Conservation (phyloP, 2,113 vertebrate genomes). For the Nannospalax galili region DNA sequence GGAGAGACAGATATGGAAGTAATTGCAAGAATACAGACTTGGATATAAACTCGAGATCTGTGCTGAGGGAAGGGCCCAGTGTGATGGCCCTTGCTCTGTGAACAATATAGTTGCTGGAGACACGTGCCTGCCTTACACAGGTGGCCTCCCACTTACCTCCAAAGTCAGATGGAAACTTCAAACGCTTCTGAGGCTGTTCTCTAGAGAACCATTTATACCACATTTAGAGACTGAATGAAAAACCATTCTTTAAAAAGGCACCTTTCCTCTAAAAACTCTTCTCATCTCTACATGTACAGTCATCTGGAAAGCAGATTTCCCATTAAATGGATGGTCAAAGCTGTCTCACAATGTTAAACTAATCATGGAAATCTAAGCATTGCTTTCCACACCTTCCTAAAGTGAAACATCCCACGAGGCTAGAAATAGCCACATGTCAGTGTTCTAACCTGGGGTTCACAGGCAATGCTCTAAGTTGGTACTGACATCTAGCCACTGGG, state of each 20-base stretch:
- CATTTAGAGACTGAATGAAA: constrained; percentile 51
- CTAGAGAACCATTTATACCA: not conserved
- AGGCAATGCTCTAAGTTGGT: not conserved
- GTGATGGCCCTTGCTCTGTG: not conserved
- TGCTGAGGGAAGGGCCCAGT: not conserved
- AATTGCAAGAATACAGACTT: not conserved
- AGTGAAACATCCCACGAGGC: constrained; percentile 10
- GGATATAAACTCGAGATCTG: not conserved
- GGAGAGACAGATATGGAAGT: not conserved
- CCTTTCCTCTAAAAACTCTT: not conserved
- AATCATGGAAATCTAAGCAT: not conserved
- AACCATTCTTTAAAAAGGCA: constrained; percentile 30
- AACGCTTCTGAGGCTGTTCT: constrained; percentile 60
- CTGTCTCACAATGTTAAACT: not conserved
- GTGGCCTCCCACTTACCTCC: not conserved
- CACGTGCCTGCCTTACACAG: not conserved
- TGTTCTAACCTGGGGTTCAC: not conserved
- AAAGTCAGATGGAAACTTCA: constrained; percentile 63
- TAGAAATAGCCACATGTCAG: constrained; percentile 21
- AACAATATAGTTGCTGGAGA: not conserved
- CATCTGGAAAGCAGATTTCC: constrained; percentile 74
- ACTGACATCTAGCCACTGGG: not conserved
- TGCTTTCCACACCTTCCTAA: constrained; percentile 43
- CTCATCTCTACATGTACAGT: constrained; percentile 33
- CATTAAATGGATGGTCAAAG: not conserved